These are phyloP conservation scores for Platanista minor DNA, from an alignment of 2,113 vertebrate species.

Conservation along the genomic window DNA sequence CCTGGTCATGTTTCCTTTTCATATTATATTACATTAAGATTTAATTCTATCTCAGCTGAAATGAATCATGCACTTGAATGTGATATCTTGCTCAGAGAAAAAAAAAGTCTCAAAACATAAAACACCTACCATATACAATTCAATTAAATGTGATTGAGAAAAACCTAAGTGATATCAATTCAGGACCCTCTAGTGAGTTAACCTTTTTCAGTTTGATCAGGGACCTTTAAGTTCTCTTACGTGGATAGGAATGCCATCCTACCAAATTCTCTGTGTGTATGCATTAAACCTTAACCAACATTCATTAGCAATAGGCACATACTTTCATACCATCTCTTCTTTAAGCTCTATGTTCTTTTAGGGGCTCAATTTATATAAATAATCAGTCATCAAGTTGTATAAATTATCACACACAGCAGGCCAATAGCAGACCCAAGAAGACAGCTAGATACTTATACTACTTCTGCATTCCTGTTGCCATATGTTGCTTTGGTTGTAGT, in stretches of 20 bases:
- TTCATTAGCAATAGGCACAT: neutral
- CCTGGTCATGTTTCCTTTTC: neutral
- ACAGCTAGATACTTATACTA: neutral
- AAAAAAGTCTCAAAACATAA: neutral
- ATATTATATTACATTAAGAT: neutral
- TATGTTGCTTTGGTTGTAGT: neutral
- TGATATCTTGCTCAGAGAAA: neutral
- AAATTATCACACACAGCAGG: neutral
- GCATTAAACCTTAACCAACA: neutral
- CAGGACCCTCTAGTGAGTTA: neutral
- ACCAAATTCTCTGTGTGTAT: neutral
- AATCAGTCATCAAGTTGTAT: neutral
- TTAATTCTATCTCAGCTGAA: neutral
- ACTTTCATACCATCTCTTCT: neutral
- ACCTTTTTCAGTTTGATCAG: neutral
- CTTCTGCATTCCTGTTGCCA: neutral
- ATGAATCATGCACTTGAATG: neutral
- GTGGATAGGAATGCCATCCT: neutral
- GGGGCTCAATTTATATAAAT: neutral
- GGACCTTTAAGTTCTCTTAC: neutral
- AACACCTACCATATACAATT: neutral
- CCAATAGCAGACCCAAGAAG: neutral
- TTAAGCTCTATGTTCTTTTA: neutral
- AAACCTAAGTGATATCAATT: neutral
- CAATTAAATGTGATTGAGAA: neutral